phyloP scores from a whole-genome alignment of 2,888 invertebrate genomes.

The Orthosia gothica region DNA sequence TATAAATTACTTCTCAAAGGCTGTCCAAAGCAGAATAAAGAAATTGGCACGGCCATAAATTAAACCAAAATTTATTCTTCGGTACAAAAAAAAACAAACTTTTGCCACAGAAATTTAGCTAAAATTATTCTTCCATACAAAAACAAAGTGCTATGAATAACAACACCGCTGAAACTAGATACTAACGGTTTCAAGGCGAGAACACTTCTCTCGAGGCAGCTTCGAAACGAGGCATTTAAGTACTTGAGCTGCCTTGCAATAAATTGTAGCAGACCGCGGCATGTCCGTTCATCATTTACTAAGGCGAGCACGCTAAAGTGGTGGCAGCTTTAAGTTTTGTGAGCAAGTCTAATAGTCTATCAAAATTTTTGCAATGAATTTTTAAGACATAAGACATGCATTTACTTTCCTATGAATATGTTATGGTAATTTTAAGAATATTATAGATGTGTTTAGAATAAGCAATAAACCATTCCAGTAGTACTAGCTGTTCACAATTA shows the following conservation, averaged over 20 bases:
- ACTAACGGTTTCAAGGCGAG: constrained; percentile 56
- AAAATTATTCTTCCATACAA: constrained; percentile 33
- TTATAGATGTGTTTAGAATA: too few relatives aligned
- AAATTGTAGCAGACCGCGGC: constrained; percentile 53
- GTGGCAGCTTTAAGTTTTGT: constrained; percentile 49
- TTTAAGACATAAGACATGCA: constrained; percentile 1
- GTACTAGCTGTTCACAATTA: too few relatives aligned
- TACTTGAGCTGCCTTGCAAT: constrained; percentile 60
- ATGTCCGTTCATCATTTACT: constrained; percentile 62
- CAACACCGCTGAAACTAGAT: constrained; percentile 49
- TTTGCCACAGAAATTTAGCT: constrained; percentile 23
- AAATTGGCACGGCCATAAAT: too few relatives aligned
- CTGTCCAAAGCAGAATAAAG: too few relatives aligned
- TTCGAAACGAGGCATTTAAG: constrained; percentile 58
- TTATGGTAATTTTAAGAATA: not conserved
- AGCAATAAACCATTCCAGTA: too few relatives aligned
- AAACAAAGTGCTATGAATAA: constrained; percentile 57
- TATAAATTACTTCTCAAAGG: not conserved
- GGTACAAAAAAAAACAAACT: not conserved
- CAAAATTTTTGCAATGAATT: constrained; percentile 15
- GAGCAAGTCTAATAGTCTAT: constrained; percentile 14
- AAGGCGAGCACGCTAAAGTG: constrained; percentile 51
- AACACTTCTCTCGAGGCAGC: constrained; percentile 58
- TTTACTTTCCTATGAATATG: not conserved
- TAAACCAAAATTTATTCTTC: too few relatives aligned